Evolutionary conservation across 2,797 vertebrate species (phyloP).

Genomic region (Arnoldichthys spilopterus): DNA sequence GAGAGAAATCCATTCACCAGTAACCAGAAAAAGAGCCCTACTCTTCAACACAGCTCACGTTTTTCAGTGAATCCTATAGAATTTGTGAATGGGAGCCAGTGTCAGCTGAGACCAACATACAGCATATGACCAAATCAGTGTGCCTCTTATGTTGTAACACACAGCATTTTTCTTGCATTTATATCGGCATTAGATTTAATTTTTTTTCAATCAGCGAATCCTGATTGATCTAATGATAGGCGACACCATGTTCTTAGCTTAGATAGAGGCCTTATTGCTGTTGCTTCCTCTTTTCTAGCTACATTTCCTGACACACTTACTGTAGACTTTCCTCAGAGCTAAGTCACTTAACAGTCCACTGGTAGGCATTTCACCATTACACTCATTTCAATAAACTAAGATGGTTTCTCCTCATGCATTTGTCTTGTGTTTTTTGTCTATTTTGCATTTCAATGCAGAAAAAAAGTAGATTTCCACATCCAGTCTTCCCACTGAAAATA

Average conservation of each 20-base stretch:
- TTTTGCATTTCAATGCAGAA: too few species aligned
- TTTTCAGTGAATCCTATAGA: conserved; percentile 4
- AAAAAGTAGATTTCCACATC: too few species aligned
- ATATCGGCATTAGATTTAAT: background rate
- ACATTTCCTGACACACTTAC: conserved; percentile 9
- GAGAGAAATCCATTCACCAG: conserved; percentile 18
- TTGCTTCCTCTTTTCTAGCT: conserved; percentile 7
- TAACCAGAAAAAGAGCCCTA: background rate
- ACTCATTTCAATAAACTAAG: conserved; percentile 28
- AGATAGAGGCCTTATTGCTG: background rate
- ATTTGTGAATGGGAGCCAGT: conserved; percentile 21
- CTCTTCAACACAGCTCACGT: conserved; percentile 16
- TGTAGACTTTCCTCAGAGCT: background rate
- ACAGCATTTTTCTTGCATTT: background rate
- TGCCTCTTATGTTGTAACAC: conserved; percentile 8
- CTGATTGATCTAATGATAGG: background rate
- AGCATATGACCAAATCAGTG: conserved; percentile 40
- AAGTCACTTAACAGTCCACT: background rate
- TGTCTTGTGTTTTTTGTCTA: background rate
- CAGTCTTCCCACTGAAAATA: too few species aligned
- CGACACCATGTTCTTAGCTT: background rate
- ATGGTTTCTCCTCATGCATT: conserved; percentile 19
- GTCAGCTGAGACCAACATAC: conserved; percentile 45
- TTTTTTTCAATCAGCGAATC: background rate
- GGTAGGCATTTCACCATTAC: background rate